Percentiles rank a stretch among this genome's conserved stretches.
Evolutionary conservation across 1,140 invertebrate species (phyloP).

Genomic region (Macrobrachium nipponense): DNA sequence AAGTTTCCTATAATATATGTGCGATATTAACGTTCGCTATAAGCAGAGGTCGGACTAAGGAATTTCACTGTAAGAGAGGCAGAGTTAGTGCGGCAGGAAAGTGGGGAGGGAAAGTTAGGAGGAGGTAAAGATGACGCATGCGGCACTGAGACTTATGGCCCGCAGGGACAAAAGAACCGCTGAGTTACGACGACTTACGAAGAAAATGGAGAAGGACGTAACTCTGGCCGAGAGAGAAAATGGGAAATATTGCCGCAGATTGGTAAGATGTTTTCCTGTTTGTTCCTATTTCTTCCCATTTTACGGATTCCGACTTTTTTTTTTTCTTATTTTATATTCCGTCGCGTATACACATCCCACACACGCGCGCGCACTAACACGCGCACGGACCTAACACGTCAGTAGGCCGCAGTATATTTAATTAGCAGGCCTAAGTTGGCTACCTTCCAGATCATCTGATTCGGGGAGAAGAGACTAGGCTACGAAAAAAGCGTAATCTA

Average conservation of each 20-base stretch:
- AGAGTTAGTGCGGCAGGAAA: conserved; percentile 53
- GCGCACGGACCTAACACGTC: too few species aligned
- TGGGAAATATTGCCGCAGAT: conserved; percentile 42
- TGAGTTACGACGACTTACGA: conserved; percentile 38
- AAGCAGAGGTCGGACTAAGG: conserved; percentile 57
- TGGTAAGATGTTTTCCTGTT: background rate
- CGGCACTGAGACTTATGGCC: conserved; percentile 22
- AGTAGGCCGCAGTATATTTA: too few species aligned
- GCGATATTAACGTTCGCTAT: conserved; percentile 58
- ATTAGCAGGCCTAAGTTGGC: too few species aligned
- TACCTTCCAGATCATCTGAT: too few species aligned
- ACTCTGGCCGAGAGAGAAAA: conserved; percentile 39
- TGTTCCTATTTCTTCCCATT: background rate
- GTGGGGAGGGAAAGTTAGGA: conserved; percentile 55
- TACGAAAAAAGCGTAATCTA: too few species aligned
- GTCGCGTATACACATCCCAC: too few species aligned
- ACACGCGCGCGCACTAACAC: too few species aligned
- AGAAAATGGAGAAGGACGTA: conserved; percentile 59
- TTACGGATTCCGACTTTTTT: background rate
- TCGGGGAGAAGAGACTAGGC: too few species aligned
- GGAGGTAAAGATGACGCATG: conserved; percentile 60
- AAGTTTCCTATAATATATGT: conserved; percentile 60
- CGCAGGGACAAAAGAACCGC: conserved; percentile 33
- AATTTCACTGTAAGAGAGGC: conserved; percentile 53
- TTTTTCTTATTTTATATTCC: too few species aligned